Evolutionary conservation across 1,140 invertebrate genomes (phyloP), one percentile per base, ranked within the genome.

Genomic region (Tetramorium alpestre): DNA sequence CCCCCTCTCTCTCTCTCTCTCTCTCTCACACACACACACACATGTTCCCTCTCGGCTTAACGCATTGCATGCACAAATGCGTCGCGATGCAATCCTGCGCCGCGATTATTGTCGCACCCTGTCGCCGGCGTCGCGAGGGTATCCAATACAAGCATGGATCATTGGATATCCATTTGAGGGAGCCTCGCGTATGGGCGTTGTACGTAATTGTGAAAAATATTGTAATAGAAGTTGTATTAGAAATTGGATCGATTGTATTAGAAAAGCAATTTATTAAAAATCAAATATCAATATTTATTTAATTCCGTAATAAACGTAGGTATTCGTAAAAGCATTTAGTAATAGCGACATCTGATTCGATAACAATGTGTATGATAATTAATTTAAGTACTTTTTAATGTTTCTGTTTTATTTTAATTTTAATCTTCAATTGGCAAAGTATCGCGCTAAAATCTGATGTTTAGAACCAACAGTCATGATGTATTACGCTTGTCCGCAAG

Each of bases 51-150:
- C 18, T 16, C 18, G 11, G 69, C 54, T 73, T 60, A 70, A 82
- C n/a, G 78, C 67, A 72, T 58, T 54, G 38, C 69, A 60, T 25
- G 69, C 56, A 75, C 69, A 70, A 75, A 62, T 75, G 54, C 80
- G 10, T 56, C 54, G 54, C 41, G 38, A 81, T 78, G 51, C 51
- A 58, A 28, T 41, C 54, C 33, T 60, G 44, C 44, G 44, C n/a
- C 76, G 25, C n/a, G 47, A 84, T 84, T 38, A 84, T 84, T 56
- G 25, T 84, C 47, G 54, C 67, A 73, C 67, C 54, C 41, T 73
- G 6, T 41, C 22, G 38, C 16, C 22, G 76, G 16, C 22, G 18
- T 41, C 16, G 38, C 49, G 22, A 72, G 22, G 41, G 65, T 78
- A 47, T 5, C 16, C 38, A 41, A 49, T 16, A 25, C 25, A 22